phyloP scores from a whole-genome alignment of 2,888 invertebrate species.

The Podabrus alpinus region DNA sequence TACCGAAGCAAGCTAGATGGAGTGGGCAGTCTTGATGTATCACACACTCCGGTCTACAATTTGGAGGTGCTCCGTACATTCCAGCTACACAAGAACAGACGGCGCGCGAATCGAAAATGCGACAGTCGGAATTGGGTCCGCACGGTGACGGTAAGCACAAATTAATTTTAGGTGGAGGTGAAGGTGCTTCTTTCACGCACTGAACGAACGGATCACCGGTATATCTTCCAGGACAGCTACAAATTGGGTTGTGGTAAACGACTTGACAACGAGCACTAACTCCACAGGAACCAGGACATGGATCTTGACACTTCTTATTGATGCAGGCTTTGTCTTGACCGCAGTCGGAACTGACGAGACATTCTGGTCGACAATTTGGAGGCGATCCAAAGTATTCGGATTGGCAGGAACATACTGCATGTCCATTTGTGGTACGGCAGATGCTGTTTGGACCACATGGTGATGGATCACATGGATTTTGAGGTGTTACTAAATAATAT shows the following conservation, averaged over 20 bases:
- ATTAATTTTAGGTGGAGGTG: constrained; percentile 54
- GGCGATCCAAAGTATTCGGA: constrained; percentile 63
- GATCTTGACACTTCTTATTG: constrained; percentile 66
- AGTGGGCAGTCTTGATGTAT: constrained; percentile 80
- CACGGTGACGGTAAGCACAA: constrained; percentile 78
- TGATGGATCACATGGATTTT: constrained; percentile 63
- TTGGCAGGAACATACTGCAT: constrained; percentile 67
- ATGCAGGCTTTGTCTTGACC: constrained; percentile 65
- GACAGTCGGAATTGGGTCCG: constrained; percentile 71
- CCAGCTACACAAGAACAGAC: constrained; percentile 75
- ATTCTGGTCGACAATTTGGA: constrained; percentile 65
- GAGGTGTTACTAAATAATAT: constrained; percentile 40
- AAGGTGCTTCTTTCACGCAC: constrained; percentile 54
- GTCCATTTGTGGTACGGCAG: constrained; percentile 60
- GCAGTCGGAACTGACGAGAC: constrained; percentile 65
- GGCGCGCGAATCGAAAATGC: constrained; percentile 65
- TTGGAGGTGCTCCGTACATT: constrained; percentile 78
- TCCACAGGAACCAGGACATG: constrained; percentile 66
- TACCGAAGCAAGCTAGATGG: constrained; percentile 71
- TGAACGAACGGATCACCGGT: constrained; percentile 65
- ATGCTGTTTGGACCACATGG: constrained; percentile 66
- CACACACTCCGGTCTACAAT: constrained; percentile 77
- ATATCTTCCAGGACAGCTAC: constrained; percentile 63
- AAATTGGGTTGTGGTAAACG: constrained; percentile 66
- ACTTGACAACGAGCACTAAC: constrained; percentile 63